Conservation (phyloP, 1,140 invertebrate genomes). For the Neuroterus valhalla region DNA sequence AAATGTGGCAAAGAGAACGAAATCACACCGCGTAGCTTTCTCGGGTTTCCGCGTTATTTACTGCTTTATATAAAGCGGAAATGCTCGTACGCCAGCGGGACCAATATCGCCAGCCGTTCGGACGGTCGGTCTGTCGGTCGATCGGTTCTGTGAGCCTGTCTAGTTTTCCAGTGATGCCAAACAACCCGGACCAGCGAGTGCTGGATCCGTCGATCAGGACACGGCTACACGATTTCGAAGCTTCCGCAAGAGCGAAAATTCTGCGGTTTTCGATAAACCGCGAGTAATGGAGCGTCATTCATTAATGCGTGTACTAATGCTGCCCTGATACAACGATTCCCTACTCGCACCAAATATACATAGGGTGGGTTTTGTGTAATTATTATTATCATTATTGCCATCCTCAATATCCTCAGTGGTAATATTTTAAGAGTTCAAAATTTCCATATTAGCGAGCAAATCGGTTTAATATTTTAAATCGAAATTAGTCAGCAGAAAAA, state of each 20-base stretch:
- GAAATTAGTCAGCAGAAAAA: too few species aligned
- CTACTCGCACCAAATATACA: not conserved
- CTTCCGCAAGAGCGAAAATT: conserved; percentile 59
- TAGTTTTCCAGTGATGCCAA: conserved; percentile 25
- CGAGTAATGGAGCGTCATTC: conserved; percentile 68
- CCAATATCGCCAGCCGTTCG: conserved; percentile 38
- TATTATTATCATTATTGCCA: conserved; percentile 23
- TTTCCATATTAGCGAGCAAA: too few species aligned
- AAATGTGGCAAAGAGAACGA: conserved; percentile 30
- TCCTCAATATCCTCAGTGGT: too few species aligned
- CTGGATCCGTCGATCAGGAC: conserved; percentile 21
- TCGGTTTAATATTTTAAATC: too few species aligned
- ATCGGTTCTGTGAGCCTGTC: conserved; percentile 6
- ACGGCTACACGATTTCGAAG: conserved; percentile 31
- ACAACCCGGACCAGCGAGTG: not conserved
- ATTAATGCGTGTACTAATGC: conserved; percentile 66
- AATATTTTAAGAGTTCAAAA: too few species aligned
- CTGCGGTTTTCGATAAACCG: conserved; percentile 68
- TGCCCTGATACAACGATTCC: conserved; percentile 23
- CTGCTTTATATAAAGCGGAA: conserved; percentile 52
- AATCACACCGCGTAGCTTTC: conserved; percentile 38
- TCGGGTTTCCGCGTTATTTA: conserved; percentile 42
- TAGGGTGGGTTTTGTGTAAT: conserved; percentile 11
- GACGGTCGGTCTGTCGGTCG: not conserved
- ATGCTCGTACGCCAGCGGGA: conserved; percentile 40